Evolutionary conservation across 1,140 invertebrate genomes (phyloP), one percentile per base, ranked within the genome.

Genomic region (Solen grandis): DNA sequence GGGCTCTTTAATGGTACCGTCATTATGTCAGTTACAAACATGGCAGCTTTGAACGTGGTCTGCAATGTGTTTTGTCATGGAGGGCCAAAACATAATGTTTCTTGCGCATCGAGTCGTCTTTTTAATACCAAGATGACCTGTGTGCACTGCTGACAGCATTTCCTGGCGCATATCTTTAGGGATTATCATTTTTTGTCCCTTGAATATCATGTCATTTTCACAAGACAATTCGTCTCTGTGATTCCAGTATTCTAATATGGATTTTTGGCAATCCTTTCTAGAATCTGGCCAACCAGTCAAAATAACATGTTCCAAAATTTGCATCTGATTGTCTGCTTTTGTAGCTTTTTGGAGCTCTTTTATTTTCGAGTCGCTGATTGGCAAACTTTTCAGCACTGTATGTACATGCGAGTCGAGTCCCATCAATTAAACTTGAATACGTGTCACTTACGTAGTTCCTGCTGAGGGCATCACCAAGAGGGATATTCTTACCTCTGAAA

Each of bases 391-490:
- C n/a, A n/a, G n/a, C n/a, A n/a, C n/a, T n/a, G n/a, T n/a, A n/a
- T n/a, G n/a, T n/a, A n/a, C n/a, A n/a, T n/a, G n/a, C n/a, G n/a
- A n/a, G n/a, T n/a, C n/a, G n/a, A n/a, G n/a, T n/a, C n/a, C 59
- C 54, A 10, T 60, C 46, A 33, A 50, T 29, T 25, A 70, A 29
- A n/a, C 41, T 46, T 60, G 65, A 57, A 60, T 22, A 70, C 22
- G 65, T 79, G 27, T 70, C 66, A 19, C 54, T 19, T 27, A 79
- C 54, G 27, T 19, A 62, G n/a, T 65, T 63, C 1, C 77, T 22
- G 13, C 50, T 59, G 5, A 79, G 31, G 1, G 66, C 33, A 38
- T 80, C 77, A 19, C 52, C 69, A 10, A 65, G 1, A 0, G 68
- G 68, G 10, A 80, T 80, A n/a, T 60, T 29, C 55, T 36, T 33